Percentiles rank a stretch among this genome's conserved stretches.
Evolutionary conservation across 2,888 invertebrate genomes (phyloP).

Genomic region (Acronicta psi): DNA sequence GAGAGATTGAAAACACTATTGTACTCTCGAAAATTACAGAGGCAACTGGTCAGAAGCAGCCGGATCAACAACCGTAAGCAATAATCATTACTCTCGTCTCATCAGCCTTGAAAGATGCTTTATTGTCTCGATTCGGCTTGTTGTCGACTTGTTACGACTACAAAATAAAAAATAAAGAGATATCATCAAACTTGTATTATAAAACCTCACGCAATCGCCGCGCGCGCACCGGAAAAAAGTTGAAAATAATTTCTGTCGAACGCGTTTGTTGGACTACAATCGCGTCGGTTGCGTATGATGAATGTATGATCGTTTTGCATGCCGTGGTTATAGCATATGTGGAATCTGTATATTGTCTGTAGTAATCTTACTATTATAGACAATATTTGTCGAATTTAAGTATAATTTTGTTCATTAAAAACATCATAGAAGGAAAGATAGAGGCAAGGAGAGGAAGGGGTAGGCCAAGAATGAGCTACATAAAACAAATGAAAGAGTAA

Average conservation of each 20-base stretch:
- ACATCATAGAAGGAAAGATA: too few species aligned
- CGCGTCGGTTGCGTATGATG: background rate
- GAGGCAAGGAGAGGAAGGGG: too few species aligned
- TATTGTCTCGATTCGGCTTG: constrained; percentile 86
- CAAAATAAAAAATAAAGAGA: constrained; percentile 78
- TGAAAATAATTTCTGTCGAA: constrained; percentile 69
- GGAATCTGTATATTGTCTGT: too few species aligned
- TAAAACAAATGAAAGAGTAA: too few species aligned
- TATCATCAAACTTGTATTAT: constrained; percentile 83
- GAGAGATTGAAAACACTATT: constrained; percentile 44
- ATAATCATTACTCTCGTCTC: constrained; percentile 85
- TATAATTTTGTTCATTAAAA: too few species aligned
- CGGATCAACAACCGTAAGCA: constrained; percentile 83
- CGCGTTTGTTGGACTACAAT: constrained; percentile 24
- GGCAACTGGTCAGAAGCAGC: constrained; percentile 72
- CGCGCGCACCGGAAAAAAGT: constrained; percentile 67
- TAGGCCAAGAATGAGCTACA: too few species aligned
- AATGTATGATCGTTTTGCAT: constrained; percentile 3
- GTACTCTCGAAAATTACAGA: constrained; percentile 69
- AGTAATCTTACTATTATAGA: too few species aligned
- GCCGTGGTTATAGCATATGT: constrained; percentile 5
- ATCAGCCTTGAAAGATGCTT: constrained; percentile 85
- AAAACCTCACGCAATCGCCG: constrained; percentile 79
- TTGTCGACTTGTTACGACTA: constrained; percentile 85
- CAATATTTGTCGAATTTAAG: too few species aligned